These are phyloP conservation scores for Crotophaga sulcirostris DNA, from an alignment of 2,113 vertebrate genomes.

Conservation along the genomic window DNA sequence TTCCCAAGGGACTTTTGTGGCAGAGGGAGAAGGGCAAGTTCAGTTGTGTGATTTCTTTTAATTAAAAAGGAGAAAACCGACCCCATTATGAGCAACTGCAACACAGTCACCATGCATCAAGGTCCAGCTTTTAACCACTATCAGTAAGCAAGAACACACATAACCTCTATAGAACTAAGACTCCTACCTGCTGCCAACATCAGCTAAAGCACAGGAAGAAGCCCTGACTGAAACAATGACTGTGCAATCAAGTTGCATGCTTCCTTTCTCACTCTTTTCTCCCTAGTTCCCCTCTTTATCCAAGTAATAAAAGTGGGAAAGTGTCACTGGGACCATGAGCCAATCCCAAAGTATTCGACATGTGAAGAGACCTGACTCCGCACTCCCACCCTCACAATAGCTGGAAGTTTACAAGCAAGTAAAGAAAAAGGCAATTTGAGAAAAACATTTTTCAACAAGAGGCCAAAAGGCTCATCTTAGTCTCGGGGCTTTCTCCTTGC, in stretches of 20 bases:
- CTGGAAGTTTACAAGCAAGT: not conserved
- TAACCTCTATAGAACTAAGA: not conserved
- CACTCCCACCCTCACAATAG: not conserved
- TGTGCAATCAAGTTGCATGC: not conserved
- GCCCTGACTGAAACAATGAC: not conserved
- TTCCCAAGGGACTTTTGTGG: not conserved
- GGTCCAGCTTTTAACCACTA: not conserved
- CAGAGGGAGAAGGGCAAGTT: not conserved
- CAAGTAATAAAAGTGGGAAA: no score
- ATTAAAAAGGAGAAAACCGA: not conserved
- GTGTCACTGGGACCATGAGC: not conserved
- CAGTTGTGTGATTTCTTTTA: not conserved
- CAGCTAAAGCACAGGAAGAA: not conserved
- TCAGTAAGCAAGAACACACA: not conserved
- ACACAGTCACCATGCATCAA: not conserved
- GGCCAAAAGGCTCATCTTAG: not conserved
- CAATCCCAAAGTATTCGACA: not conserved
- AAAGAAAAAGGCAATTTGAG: not conserved
- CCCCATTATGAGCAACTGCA: not conserved
- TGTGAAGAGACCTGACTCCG: not conserved
- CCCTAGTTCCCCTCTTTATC: not conserved
- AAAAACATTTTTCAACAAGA: not conserved
- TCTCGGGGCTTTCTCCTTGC: not conserved
- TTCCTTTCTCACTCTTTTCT: not conserved
- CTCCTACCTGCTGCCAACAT: not conserved